A percentile compares a stretch with the other conserved stretches of the same genome.
These are phyloP conservation scores for Popillia japonica DNA, from an alignment of 1,140 invertebrate genomes.

Conservation along the genomic window DNA sequence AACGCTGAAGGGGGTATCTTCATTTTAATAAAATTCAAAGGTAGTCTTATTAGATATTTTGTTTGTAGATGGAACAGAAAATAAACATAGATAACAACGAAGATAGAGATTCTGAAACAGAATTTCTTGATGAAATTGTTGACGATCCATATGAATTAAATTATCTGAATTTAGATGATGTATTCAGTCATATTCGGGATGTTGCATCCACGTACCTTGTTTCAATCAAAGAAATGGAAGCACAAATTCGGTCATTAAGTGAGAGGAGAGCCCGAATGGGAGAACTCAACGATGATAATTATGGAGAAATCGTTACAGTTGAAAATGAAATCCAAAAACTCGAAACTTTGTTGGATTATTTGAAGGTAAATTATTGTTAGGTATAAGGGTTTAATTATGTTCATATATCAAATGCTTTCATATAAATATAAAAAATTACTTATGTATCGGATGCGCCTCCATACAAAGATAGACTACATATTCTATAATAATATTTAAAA, in stretches of 20 bases:
- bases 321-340: background rate
- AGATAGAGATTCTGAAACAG: background rate
- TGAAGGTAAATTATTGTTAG: background rate
- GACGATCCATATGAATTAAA: background rate
- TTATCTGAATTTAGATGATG: constrained; percentile 21
- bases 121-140: constrained; percentile 37
- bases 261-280: background rate
- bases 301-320: background rate
- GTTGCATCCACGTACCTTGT: background rate
- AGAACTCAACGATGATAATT: background rate
- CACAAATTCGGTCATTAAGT: background rate
- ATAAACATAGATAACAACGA: background rate
- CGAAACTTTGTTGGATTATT: background rate
- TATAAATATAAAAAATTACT: background rate
- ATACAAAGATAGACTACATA: no score
- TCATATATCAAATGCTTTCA: no score
- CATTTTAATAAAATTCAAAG: no score
- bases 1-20: no score
- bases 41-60: no score
- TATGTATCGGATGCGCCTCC: background rate
- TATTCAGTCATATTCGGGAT: background rate
- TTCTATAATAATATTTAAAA: no score
- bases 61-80: background rate
- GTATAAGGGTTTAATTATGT: no score
- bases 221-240: background rate